Conservation (phyloP, 2,113 vertebrate genomes). For the Corythoichthys intestinalis region DNA sequence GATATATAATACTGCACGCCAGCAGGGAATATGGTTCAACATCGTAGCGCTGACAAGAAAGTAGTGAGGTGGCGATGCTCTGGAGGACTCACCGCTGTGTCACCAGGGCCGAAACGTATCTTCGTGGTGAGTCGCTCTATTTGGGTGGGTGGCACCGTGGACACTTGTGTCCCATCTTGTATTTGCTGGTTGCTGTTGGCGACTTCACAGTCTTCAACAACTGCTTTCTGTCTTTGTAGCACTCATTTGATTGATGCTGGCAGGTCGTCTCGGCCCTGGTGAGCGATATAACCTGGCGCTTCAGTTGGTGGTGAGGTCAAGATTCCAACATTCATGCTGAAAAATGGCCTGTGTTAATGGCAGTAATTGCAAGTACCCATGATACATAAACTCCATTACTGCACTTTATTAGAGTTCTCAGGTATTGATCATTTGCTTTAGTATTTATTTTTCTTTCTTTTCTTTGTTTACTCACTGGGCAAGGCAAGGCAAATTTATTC, state of each 20-base stretch:
- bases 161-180: background rate
- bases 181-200: conserved; percentile 3
- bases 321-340: background rate
- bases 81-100: conserved; percentile 33
- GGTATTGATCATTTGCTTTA: background rate
- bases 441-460: background rate
- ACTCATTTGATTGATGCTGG: background rate
- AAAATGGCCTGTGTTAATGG: background rate
- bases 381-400: background rate
- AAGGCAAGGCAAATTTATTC: too few relatives aligned
- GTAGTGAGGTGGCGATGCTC: conserved; percentile 36
- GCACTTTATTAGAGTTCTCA: background rate
- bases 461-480: background rate
- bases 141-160: background rate
- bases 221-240: background rate
- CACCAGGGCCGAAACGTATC: background rate
- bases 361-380: background rate
- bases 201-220: background rate
- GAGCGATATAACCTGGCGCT: background rate
- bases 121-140: background rate
- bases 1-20: conserved; percentile 90
- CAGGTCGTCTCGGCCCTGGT: background rate
- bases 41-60: conserved; percentile 84
- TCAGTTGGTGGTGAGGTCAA: conserved; percentile 4
- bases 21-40: conserved; percentile 92